phyloP scores from a whole-genome alignment of 2,888 invertebrate species.

The Eucriotettix oculatus region DNA sequence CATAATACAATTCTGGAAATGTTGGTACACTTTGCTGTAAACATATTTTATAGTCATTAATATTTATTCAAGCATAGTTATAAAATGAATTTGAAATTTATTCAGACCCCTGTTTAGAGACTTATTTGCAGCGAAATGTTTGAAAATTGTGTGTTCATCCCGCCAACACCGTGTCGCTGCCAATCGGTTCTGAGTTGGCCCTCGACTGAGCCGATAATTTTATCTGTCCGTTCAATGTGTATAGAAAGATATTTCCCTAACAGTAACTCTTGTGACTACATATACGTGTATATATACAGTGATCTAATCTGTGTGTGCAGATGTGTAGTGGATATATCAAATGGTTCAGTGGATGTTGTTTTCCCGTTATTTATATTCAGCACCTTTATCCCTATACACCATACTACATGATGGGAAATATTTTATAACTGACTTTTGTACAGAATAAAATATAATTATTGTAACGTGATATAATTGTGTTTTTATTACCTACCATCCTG shows the following conservation, averaged over 20 bases:
- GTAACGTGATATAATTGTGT: constrained; percentile 9
- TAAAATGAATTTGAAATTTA: neutral
- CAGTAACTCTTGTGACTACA: neutral
- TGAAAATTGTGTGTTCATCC: no score
- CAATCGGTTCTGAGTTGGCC: neutral
- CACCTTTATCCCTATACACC: constrained; percentile 20
- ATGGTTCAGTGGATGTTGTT: constrained; percentile 14
- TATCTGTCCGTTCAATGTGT: constrained; percentile 3
- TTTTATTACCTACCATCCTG: neutral
- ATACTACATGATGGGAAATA: constrained; percentile 21
- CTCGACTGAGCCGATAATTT: neutral
- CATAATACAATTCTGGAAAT: no score
- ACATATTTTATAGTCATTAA: neutral
- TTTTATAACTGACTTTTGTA: constrained; percentile 23
- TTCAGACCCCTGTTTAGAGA: neutral
- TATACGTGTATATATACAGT: neutral
- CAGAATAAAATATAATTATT: constrained; percentile 19
- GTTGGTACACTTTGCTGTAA: no score
- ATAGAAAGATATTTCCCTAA: constrained; percentile 2
- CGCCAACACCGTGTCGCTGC: no score
- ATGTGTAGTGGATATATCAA: constrained; percentile 14
- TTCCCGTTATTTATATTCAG: constrained; percentile 17
- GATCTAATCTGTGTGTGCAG: constrained; percentile 10
- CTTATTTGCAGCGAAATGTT: no score
- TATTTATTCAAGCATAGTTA: neutral